phyloP scores from a whole-genome alignment of 2,888 invertebrate species.

The Nephrotoma appendiculata region DNA sequence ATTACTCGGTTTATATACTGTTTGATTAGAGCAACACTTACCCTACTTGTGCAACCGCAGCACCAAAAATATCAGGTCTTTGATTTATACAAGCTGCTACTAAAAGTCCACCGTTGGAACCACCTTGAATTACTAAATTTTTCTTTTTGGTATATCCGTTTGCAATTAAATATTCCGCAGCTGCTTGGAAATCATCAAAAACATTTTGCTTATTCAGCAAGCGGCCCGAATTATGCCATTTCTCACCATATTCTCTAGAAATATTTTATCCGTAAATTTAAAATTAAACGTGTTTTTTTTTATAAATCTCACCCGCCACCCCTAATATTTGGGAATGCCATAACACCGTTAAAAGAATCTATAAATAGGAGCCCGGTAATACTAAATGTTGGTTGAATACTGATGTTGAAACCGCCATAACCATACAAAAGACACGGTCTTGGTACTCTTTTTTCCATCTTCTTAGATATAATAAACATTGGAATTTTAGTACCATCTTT shows the following conservation, averaged over 20 bases:
- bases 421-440: constrained; percentile 83
- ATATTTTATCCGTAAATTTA: not conserved
- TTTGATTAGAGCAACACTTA: constrained; percentile 30
- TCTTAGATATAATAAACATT: constrained; percentile 84
- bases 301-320: constrained; percentile 58
- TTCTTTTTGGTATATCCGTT: constrained; percentile 63
- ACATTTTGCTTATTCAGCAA: constrained; percentile 90
- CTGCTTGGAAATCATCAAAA: constrained; percentile 90
- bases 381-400: constrained; percentile 80
- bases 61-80: constrained; percentile 85
- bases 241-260: constrained; percentile 74
- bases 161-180: constrained; percentile 73
- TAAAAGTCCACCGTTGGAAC: constrained; percentile 93
- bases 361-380: constrained; percentile 77
- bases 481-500: constrained; percentile 90
- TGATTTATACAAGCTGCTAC: constrained; percentile 92
- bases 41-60: constrained; percentile 90
- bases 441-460: constrained; percentile 36
- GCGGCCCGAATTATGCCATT: constrained; percentile 91
- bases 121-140: constrained; percentile 80
- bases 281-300: not conserved
- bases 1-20: no score
- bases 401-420: constrained; percentile 94
- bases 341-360: constrained; percentile 74
- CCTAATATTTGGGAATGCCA: constrained; percentile 86